A percentile compares a stretch with the other conserved stretches of the same genome.
These are phyloP conservation scores for Schlechtendalia chinensis DNA, from an alignment of 1,140 invertebrate species.

Conservation along the genomic window DNA sequence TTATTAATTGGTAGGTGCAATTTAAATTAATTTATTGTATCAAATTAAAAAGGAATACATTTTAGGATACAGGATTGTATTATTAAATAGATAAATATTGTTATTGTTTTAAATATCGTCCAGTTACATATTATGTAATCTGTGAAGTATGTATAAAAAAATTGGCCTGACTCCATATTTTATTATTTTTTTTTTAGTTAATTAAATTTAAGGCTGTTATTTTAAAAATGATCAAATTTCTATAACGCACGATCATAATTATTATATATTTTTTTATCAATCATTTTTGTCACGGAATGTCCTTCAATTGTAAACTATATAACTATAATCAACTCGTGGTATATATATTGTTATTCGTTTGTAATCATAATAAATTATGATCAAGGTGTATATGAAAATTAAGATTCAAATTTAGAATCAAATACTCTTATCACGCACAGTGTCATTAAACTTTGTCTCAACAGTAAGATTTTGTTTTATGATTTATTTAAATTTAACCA, in stretches of 20 bases:
- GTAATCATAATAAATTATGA: not conserved
- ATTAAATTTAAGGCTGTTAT: not conserved
- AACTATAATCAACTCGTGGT: not conserved
- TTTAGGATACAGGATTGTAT: not conserved
- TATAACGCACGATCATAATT: not conserved
- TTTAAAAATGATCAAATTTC: not conserved
- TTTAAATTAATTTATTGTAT: not conserved
- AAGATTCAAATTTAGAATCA: no score
- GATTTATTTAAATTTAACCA: not conserved
- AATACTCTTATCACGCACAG: slow-evolving; percentile 1
- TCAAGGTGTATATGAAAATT: not conserved
- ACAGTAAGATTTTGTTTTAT: not conserved
- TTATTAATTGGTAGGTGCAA: not conserved
- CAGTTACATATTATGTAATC: not conserved
- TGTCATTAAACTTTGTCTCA: not conserved
- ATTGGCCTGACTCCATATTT: not conserved
- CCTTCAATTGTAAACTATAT: slow-evolving; percentile 19
- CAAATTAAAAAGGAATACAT: not conserved
- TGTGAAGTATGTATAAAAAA: not conserved
- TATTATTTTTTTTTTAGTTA: not conserved
- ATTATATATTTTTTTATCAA: slow-evolving; percentile 3
- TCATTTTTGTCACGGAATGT: slow-evolving; percentile 11
- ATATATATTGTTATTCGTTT: not conserved
- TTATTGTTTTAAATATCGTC: no score
- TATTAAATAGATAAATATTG: not conserved